Evolutionary conservation across 2,797 vertebrate genomes (phyloP).

Genomic region (Phylloscopus collybita): DNA sequence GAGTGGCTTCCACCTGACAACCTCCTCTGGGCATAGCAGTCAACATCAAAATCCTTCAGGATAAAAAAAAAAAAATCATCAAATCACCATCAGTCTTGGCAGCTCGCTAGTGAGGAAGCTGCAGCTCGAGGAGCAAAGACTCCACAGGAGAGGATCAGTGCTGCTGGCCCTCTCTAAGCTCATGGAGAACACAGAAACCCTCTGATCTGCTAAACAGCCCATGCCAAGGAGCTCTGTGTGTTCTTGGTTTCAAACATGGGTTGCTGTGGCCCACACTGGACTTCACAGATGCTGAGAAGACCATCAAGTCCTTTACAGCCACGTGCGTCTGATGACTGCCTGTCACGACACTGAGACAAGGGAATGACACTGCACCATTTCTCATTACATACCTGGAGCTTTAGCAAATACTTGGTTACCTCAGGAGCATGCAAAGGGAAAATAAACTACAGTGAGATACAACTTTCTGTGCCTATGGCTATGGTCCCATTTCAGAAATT

Average conservation of each 20-base stretch:
- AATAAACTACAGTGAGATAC: neutral
- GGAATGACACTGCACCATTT: neutral
- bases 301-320: fast-evolving
- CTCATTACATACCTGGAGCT: neutral
- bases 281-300: neutral
- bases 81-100: neutral
- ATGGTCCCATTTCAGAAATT: neutral
- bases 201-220: neutral
- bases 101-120: neutral
- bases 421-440: neutral
- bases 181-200: neutral
- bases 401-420: neutral
- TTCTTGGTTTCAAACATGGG: neutral
- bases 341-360: neutral
- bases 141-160: neutral
- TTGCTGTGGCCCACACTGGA: neutral
- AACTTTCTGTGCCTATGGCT: neutral
- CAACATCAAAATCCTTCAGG: slow-evolving; percentile 88
- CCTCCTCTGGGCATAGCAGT: slow-evolving; percentile 89
- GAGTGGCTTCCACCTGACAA: slow-evolving; percentile 96
- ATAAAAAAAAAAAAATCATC: neutral
- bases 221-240: neutral
- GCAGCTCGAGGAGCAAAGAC: neutral
- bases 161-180: neutral
- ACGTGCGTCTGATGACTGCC: neutral